phyloP scores from a whole-genome alignment of 2,113 vertebrate species.

The Saccopteryx leptura region DNA sequence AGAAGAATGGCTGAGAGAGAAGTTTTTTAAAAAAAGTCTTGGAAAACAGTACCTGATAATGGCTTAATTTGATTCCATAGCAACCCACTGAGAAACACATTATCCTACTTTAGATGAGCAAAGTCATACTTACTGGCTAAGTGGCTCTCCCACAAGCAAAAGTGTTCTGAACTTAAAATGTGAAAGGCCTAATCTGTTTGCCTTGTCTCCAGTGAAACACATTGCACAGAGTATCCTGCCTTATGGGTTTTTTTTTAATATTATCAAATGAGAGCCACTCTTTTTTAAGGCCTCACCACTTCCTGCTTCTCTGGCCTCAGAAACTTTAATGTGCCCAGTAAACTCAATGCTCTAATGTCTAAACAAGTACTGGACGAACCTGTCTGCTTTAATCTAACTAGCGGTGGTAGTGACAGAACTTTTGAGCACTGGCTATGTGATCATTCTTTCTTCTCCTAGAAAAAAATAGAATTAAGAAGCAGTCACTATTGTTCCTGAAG shows the following conservation, averaged over 20 bases:
- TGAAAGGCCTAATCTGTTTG: not conserved
- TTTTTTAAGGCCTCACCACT: slow-evolving; percentile 42
- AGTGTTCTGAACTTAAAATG: slow-evolving; percentile 43
- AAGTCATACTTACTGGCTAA: not conserved
- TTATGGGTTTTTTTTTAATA: not conserved
- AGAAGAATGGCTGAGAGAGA: not conserved
- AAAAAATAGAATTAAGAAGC: slow-evolving; percentile 4
- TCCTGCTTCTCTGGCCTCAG: slow-evolving; percentile 34
- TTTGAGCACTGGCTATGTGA: not conserved
- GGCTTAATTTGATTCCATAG: not conserved
- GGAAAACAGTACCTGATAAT: not conserved
- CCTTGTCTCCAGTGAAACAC: slow-evolving; percentile 36
- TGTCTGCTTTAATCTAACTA: not conserved
- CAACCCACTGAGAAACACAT: not conserved
- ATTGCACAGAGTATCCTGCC: not conserved
- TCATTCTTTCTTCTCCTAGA: slow-evolving; percentile 5
- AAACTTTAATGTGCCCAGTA: not conserved
- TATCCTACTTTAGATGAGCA: not conserved
- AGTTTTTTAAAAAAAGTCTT: not conserved
- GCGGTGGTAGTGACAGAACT: not conserved
- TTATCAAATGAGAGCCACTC: not conserved
- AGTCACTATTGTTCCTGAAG: not conserved
- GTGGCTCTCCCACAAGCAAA: slow-evolving; percentile 32
- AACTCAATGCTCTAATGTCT: not conserved
- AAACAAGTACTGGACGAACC: not conserved